Evolutionary conservation across 2,797 vertebrate genomes (phyloP).

Genomic region (Gambelia wislizenii): DNA sequence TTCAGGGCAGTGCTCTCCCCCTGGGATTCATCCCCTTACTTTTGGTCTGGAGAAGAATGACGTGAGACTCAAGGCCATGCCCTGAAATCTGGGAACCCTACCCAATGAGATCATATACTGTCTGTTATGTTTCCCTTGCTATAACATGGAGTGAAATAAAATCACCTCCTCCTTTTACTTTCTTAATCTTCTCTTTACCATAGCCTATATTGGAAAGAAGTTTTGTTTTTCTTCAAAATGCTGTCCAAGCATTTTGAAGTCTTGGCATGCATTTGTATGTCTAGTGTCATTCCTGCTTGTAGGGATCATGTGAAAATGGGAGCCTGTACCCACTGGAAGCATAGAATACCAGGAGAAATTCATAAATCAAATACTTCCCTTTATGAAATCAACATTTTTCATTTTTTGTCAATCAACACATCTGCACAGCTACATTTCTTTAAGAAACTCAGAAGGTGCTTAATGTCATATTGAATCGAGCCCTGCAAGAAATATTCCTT

Average conservation of each 20-base stretch:
- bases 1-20: too few species aligned
- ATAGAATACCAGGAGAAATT: background rate
- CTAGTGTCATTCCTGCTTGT: slow-evolving; percentile 29
- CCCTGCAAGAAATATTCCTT: slow-evolving; percentile 27
- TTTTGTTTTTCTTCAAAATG: background rate
- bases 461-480: background rate
- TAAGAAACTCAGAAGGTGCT: slow-evolving; percentile 22
- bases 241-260: background rate
- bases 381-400: slow-evolving; percentile 17
- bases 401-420: background rate
- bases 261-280: background rate
- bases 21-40: too few species aligned
- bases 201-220: background rate
- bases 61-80: too few species aligned
- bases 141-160: background rate
- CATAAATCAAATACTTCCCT: background rate
- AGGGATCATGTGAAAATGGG: slow-evolving; percentile 31
- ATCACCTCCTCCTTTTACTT: background rate
- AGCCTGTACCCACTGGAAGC: background rate
- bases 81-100: too few species aligned
- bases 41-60: background rate
- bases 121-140: background rate
- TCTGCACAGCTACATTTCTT: background rate
- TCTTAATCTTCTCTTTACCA: background rate
- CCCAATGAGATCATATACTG: background rate